Evolutionary conservation across 2,113 vertebrate genomes (phyloP).

Genomic region (Drymodes brunneopygia): DNA sequence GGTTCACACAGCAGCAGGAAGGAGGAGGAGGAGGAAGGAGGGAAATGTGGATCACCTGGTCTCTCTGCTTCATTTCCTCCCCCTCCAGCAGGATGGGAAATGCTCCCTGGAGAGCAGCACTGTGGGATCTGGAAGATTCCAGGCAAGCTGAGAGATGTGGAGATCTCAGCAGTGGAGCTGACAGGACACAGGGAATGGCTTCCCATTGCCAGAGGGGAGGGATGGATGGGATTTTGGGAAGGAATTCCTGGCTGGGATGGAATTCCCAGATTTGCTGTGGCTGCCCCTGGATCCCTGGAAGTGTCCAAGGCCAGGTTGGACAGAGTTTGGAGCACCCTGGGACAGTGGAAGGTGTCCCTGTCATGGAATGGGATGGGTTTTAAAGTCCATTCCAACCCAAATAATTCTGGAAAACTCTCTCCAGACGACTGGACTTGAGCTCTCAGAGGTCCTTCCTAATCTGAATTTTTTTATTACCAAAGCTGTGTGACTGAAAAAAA

Average conservation of each 20-base stretch:
- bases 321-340: neutral
- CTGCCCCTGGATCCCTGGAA: neutral
- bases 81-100: neutral
- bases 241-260: neutral
- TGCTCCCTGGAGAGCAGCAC: neutral
- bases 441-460: neutral
- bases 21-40: neutral
- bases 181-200: neutral
- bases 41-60: neutral
- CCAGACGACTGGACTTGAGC: neutral
- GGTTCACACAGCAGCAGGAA: neutral
- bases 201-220: neutral
- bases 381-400: neutral
- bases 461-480: neutral
- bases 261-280: neutral
- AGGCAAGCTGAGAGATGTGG: neutral
- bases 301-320: neutral
- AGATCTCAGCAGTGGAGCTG: neutral
- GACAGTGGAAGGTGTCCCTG: neutral
- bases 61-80: neutral
- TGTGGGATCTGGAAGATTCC: neutral
- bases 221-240: neutral
- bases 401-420: neutral
- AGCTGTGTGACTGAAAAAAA: neutral
- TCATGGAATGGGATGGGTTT: accelerated